A percentile compares a stretch with the other conserved stretches of the same genome.
These are phyloP conservation scores for Aphelocoma coerulescens DNA, from an alignment of 2,113 vertebrate genomes.

Conservation along the genomic window DNA sequence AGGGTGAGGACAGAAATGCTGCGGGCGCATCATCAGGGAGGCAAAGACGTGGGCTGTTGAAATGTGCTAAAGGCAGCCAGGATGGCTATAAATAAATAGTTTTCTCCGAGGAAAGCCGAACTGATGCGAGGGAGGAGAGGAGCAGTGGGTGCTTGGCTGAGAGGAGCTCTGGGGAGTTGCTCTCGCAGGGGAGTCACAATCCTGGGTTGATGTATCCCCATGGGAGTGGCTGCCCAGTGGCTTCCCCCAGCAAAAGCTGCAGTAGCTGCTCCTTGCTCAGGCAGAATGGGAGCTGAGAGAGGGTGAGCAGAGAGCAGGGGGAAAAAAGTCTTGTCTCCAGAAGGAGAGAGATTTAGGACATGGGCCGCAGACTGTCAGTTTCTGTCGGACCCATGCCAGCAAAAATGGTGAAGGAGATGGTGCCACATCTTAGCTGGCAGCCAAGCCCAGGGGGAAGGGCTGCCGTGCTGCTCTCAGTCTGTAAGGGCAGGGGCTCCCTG, in stretches of 20 bases:
- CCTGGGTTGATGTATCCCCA: background rate
- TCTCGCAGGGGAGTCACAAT: background rate
- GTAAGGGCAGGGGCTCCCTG: slow-evolving; percentile 25
- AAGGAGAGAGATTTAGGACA: background rate
- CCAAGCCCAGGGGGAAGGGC: background rate
- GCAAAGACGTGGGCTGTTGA: slow-evolving; percentile 40
- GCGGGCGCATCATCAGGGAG: background rate
- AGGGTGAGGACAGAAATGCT: slow-evolving; percentile 10
- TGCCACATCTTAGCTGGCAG: background rate
- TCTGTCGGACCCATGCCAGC: background rate
- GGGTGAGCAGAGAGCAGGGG: background rate
- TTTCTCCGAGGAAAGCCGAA: background rate
- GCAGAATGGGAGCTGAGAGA: background rate
- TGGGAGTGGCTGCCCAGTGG: background rate
- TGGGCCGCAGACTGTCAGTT: background rate
- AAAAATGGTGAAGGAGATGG: background rate
- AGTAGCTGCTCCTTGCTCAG: background rate
- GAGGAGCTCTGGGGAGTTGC: background rate
- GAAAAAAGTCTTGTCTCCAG: background rate
- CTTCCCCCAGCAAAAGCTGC: background rate
- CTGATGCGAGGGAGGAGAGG: background rate
- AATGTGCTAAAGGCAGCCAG: slow-evolving; percentile 49
- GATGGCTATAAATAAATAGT: slow-evolving; percentile 47
- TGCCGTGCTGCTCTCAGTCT: background rate
- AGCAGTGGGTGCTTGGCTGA: background rate